Percentiles rank a stretch among this genome's conserved stretches.
These are phyloP conservation scores for Phenganax stokvisi DNA, from an alignment of 92 coral and sea anemone genomes.

Conservation along the genomic window DNA sequence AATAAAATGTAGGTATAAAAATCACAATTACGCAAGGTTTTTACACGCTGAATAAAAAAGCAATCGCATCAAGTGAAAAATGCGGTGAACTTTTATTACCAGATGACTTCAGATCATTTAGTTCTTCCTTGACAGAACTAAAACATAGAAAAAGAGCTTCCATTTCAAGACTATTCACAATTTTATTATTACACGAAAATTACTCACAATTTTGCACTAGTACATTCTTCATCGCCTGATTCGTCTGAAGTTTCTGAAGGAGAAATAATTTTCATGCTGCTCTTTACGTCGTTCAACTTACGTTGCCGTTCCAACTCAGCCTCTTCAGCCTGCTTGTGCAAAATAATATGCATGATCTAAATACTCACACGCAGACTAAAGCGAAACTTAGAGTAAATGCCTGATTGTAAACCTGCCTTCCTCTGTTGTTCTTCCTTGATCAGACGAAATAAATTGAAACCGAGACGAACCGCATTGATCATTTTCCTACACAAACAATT, in stretches of 20 bases:
- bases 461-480: slow-evolving; percentile 87
- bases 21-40: background rate
- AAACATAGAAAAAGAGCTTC: background rate
- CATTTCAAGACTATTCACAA: background rate
- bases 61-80: background rate
- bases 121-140: background rate
- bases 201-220: background rate
- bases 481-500: slow-evolving; percentile 50
- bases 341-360: background rate
- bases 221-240: slow-evolving; percentile 30
- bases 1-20: background rate
- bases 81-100: background rate
- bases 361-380: too few species aligned
- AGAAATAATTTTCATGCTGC: slow-evolving; percentile 34
- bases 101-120: slow-evolving; percentile 9
- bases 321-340: slow-evolving; percentile 10
- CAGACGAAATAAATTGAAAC: slow-evolving; percentile 76
- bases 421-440: slow-evolving; percentile 79
- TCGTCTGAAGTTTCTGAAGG: slow-evolving; percentile 22
- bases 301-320: slow-evolving; percentile 32
- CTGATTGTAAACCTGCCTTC: slow-evolving; percentile 49
- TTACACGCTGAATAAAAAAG: background rate
- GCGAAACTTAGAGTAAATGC: background rate
- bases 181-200: background rate
- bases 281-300: slow-evolving; percentile 11